Evolutionary conservation across 2,797 vertebrate genomes (phyloP).

Genomic region (Enteromius thamalakanensis): DNA sequence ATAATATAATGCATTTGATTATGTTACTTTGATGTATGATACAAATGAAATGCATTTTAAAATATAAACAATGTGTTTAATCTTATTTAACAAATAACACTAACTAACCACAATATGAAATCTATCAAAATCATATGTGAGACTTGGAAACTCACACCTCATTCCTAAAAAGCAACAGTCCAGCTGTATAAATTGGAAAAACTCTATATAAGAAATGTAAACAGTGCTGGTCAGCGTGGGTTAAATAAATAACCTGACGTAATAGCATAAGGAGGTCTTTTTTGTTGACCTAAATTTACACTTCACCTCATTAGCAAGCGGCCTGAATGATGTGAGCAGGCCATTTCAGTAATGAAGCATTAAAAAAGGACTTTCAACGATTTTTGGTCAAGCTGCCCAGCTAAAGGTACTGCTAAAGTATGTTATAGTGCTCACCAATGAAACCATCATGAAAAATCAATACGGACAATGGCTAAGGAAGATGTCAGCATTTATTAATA

Average conservation of each 20-base stretch:
- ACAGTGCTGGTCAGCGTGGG: conserved; percentile 58
- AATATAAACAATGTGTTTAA: not conserved
- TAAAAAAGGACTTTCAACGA: conserved; percentile 66
- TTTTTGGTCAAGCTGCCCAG: conserved; percentile 65
- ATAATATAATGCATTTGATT: not conserved
- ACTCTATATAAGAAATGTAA: conserved; percentile 56
- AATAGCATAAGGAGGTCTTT: conserved; percentile 55
- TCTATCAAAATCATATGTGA: conserved; percentile 16
- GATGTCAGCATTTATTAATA: conserved; percentile 69
- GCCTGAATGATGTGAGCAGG: conserved; percentile 55
- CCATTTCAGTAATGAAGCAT: conserved; percentile 65
- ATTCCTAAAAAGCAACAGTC: conserved; percentile 41
- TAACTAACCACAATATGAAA: conserved; percentile 25
- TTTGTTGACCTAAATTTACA: conserved; percentile 61
- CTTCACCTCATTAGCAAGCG: conserved; percentile 66
- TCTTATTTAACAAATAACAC: not conserved
- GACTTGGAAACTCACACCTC: conserved; percentile 47
- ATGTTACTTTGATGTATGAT: not conserved
- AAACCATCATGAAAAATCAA: conserved; percentile 77
- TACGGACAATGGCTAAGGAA: conserved; percentile 66
- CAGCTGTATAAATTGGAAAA: conserved; percentile 66
- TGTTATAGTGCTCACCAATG: conserved; percentile 76
- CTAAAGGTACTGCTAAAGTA: conserved; percentile 58
- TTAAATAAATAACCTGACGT: conserved; percentile 65
- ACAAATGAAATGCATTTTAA: not conserved